Evolutionary conservation across 1,140 invertebrate species (phyloP).

Genomic region (Drosophila parabipectinata): DNA sequence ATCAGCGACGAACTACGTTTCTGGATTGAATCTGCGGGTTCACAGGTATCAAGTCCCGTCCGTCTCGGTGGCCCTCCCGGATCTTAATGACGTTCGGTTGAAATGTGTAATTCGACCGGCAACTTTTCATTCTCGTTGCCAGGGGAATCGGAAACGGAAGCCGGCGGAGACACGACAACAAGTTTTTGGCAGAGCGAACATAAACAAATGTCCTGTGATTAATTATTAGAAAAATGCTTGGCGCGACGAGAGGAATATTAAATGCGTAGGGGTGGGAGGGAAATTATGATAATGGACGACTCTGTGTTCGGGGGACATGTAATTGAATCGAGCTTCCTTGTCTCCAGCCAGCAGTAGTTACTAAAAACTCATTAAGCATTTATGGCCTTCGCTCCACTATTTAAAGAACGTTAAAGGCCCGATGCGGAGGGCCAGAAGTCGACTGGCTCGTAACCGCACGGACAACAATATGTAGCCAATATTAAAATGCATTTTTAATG

Average conservation of each 20-base stretch:
- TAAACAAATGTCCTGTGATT: slow-evolving; percentile 69
- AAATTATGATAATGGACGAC: too few species aligned
- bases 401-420: slow-evolving; percentile 3
- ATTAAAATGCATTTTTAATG: slow-evolving; percentile 64
- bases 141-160: slow-evolving; percentile 32
- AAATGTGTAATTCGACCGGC: slow-evolving; percentile 60
- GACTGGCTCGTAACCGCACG: slow-evolving; percentile 9
- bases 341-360: not conserved
- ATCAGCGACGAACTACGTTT: slow-evolving; percentile 52
- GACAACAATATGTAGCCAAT: slow-evolving; percentile 39
- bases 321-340: not conserved
- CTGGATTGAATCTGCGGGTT: slow-evolving; percentile 41
- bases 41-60: slow-evolving; percentile 28
- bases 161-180: slow-evolving; percentile 62
- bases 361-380: slow-evolving; percentile 2
- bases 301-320: too few species aligned
- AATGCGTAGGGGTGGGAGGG: not conserved
- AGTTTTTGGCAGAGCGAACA: slow-evolving; percentile 64
- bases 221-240: slow-evolving; percentile 54
- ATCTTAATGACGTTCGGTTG: slow-evolving; percentile 46
- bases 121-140: slow-evolving; percentile 53
- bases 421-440: not conserved
- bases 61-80: not conserved
- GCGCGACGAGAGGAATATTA: slow-evolving; percentile 9
- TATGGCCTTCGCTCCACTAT: not conserved